These are phyloP conservation scores for Drosophila azteca DNA, from an alignment of 1,140 invertebrate genomes.

Conservation along the genomic window DNA sequence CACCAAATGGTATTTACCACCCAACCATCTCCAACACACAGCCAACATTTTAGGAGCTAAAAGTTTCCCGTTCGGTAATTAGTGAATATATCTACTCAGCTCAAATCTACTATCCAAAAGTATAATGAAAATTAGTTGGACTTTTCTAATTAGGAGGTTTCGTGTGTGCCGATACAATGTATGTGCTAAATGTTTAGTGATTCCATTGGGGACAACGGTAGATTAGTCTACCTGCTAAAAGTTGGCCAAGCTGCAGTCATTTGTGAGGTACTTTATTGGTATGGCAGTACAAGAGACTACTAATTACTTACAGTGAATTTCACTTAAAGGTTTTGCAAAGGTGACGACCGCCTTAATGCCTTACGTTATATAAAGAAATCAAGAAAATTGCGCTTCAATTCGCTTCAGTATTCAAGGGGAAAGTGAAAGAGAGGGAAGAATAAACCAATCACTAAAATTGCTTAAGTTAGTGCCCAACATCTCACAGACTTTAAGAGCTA, in stretches of 20 bases:
- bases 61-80: slow-evolving; percentile 10
- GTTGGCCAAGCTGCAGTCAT: slow-evolving; percentile 20
- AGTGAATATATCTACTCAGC: slow-evolving; percentile 36
- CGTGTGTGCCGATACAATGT: slow-evolving; percentile 13
- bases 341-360: not conserved
- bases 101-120: slow-evolving; percentile 6
- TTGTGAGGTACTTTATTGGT: slow-evolving; percentile 26
- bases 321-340: not conserved
- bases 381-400: too few relatives aligned
- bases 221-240: slow-evolving; percentile 36
- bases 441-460: too few relatives aligned
- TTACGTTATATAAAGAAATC: not conserved
- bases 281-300: slow-evolving; percentile 7
- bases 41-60: not conserved
- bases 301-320: slow-evolving; percentile 12
- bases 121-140: slow-evolving; percentile 50
- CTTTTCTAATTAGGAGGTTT: slow-evolving; percentile 31
- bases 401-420: too few relatives aligned
- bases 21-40: too few relatives aligned
- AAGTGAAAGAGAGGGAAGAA: too few relatives aligned
- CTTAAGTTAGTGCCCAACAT: too few relatives aligned
- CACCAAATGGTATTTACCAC: too few relatives aligned
- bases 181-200: slow-evolving; percentile 47
- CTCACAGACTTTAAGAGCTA: too few relatives aligned
- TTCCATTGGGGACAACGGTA: slow-evolving; percentile 8